phyloP scores from a whole-genome alignment of 1,140 invertebrate species.

The Drosophila burlai region DNA sequence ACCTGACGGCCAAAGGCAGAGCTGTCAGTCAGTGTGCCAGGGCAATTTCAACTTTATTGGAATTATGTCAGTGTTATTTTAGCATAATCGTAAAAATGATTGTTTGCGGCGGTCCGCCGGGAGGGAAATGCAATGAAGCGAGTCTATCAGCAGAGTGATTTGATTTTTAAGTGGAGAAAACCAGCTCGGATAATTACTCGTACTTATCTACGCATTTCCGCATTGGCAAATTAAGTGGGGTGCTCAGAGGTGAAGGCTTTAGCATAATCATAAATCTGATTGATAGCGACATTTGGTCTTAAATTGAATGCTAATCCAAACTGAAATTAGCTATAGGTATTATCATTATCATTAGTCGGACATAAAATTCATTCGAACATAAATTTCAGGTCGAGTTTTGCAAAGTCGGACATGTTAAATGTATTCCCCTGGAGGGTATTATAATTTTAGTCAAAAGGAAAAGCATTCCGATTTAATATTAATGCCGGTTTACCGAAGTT shows the following conservation, averaged over 20 bases:
- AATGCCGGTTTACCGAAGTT: too few relatives aligned
- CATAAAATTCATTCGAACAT: too few relatives aligned
- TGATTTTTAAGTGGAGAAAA: constrained; percentile 17
- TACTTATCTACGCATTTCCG: constrained; percentile 6
- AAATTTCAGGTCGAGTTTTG: too few relatives aligned
- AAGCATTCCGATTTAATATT: too few relatives aligned
- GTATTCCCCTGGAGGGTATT: not conserved
- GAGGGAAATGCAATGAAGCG: constrained; percentile 26
- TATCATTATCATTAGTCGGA: not conserved
- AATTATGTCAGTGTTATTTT: constrained; percentile 62
- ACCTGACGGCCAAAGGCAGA: constrained; percentile 41
- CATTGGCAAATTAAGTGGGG: not conserved
- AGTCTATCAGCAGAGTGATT: constrained; percentile 20
- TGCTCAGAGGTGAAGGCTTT: not conserved
- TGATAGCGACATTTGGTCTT: not conserved
- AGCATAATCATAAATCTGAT: not conserved
- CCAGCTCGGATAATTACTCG: not conserved
- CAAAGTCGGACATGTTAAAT: not conserved
- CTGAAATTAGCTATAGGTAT: not conserved
- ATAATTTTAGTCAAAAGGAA: too few relatives aligned
- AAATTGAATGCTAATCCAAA: not conserved
- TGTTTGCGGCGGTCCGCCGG: constrained; percentile 31
- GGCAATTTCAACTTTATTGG: constrained; percentile 57
- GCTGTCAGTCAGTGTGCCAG: constrained; percentile 49
- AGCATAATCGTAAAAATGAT: constrained; percentile 61